These are phyloP conservation scores for Hemithea aestivaria DNA, from an alignment of 2,888 invertebrate species.

Conservation along the genomic window DNA sequence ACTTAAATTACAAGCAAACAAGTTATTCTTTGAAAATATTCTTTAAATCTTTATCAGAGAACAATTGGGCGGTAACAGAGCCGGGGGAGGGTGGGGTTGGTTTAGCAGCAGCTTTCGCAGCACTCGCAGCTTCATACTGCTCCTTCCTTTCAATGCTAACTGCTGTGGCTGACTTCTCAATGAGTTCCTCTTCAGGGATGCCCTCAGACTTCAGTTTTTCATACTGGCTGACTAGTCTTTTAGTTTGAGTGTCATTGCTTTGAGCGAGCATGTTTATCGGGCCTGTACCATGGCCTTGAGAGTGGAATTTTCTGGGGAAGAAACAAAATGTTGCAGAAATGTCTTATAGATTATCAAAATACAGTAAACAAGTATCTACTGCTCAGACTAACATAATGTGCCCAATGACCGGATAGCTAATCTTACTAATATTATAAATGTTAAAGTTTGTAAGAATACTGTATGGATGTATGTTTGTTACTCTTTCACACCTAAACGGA, in stretches of 20 bases:
- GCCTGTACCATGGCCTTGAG: constrained; percentile 75
- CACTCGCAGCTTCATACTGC: constrained; percentile 28
- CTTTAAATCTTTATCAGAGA: constrained; percentile 49
- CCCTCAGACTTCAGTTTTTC: constrained; percentile 77
- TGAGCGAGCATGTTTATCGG: constrained; percentile 75
- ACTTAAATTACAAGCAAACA: neutral
- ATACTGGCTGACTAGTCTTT: constrained; percentile 81
- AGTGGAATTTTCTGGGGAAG: constrained; percentile 82
- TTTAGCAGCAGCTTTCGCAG: constrained; percentile 25
- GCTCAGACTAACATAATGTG: too few species aligned
- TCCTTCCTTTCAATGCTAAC: constrained; percentile 46
- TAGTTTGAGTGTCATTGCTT: constrained; percentile 76
- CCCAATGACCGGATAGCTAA: too few species aligned
- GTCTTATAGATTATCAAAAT: too few species aligned
- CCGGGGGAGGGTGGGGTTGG: constrained; percentile 38
- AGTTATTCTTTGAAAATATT: constrained; percentile 53
- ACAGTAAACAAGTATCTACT: too few species aligned
- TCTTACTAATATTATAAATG: too few species aligned
- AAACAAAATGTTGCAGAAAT: neutral
- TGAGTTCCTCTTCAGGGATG: constrained; percentile 71
- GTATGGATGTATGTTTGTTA: too few species aligned
- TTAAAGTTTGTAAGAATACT: too few species aligned
- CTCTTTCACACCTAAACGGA: too few species aligned
- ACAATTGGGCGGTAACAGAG: constrained; percentile 51
- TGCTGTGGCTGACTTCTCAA: constrained; percentile 51